Evolutionary conservation across 2,113 vertebrate genomes (phyloP).

Genomic region (Pteruthius melanotis): DNA sequence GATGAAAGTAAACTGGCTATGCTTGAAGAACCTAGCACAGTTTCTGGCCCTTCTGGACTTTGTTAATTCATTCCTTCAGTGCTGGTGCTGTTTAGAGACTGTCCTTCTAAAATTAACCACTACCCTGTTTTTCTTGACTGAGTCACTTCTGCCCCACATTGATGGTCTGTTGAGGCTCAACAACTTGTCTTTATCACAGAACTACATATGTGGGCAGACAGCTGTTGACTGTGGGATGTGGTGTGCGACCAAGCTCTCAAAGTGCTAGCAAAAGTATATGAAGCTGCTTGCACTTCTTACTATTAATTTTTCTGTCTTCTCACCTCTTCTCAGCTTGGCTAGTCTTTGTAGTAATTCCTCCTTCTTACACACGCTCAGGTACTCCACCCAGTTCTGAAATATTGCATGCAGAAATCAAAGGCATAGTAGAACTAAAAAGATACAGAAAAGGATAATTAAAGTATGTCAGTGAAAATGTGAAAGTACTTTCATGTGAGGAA

Average conservation of each 20-base stretch:
- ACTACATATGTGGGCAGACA: background rate
- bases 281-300: background rate
- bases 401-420: background rate
- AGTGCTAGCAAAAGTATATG: background rate
- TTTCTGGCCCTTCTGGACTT: background rate
- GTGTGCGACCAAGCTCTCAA: background rate
- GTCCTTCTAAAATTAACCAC: background rate
- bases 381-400: background rate
- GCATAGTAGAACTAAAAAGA: background rate
- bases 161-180: background rate
- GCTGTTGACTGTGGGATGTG: background rate
- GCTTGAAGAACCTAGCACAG: background rate
- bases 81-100: background rate
- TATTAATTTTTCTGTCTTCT: background rate
- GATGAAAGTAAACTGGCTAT: conserved; percentile 24
- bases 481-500: background rate
- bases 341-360: background rate
- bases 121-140: conserved; percentile 6
- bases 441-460: background rate
- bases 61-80: background rate
- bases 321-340: background rate
- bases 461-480: background rate
- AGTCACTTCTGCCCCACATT: background rate
- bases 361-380: background rate
- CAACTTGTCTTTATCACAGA: background rate